Conservation (phyloP, 2,797 vertebrate species). For the Pseudomugil gertrudae region DNA sequence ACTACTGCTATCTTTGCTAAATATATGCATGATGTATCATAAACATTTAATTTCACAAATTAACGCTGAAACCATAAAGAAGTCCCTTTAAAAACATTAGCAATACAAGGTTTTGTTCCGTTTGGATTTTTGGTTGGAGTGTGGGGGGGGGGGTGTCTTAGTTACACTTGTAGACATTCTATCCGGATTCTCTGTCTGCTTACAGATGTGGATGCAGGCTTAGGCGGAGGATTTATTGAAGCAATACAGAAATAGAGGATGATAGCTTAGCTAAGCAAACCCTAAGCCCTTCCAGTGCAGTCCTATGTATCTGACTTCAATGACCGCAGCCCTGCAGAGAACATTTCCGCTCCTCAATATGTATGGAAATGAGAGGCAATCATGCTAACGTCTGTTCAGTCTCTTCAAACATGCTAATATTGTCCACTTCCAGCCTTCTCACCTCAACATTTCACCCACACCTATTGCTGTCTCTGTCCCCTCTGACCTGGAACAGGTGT, state of each 20-base stretch:
- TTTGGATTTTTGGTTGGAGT: no score
- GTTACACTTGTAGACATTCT: conserved; percentile 54
- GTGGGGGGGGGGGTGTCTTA: conserved; percentile 46
- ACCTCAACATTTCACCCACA: conserved; percentile 27
- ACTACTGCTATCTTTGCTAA: not conserved
- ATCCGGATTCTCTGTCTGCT: conserved; percentile 56
- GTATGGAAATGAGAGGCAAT: conserved; percentile 82
- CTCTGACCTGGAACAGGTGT: conserved; percentile 73
- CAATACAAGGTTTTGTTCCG: conserved; percentile 17
- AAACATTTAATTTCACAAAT: conserved; percentile 22
- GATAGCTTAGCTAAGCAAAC: conserved; percentile 63
- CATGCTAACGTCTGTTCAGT: conserved; percentile 72
- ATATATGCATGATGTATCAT: not conserved
- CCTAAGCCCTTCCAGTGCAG: conserved; percentile 60
- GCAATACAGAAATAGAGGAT: conserved; percentile 64
- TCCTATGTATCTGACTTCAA: conserved; percentile 64
- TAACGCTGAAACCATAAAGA: conserved; percentile 24
- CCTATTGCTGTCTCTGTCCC: conserved; percentile 32
- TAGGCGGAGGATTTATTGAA: conserved; percentile 55
- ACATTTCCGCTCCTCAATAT: conserved; percentile 72
- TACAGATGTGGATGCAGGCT: conserved; percentile 60
- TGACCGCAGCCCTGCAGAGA: conserved; percentile 54
- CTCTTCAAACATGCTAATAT: conserved; percentile 74
- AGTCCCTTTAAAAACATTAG: conserved; percentile 19
- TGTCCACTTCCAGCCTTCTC: conserved; percentile 38